Evolutionary conservation across 2,797 vertebrate species (phyloP).

Genomic region (Crenichthys baileyi): DNA sequence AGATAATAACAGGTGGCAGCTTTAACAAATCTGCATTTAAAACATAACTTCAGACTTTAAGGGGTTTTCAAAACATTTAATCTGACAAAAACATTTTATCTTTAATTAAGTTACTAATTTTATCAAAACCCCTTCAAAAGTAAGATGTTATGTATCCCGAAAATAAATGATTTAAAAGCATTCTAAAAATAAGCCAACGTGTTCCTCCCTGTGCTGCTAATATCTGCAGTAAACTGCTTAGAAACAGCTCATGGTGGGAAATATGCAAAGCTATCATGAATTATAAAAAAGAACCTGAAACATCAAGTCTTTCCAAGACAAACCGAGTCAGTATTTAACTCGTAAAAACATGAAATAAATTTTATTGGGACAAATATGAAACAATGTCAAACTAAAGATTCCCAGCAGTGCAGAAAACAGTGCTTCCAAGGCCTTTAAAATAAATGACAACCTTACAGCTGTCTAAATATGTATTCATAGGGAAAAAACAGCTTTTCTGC

Average conservation of each 20-base stretch:
- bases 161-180: background rate
- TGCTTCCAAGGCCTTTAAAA: too few relatives aligned
- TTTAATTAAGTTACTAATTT: background rate
- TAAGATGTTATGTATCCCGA: background rate
- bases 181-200: background rate
- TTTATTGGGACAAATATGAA: background rate
- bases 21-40: background rate
- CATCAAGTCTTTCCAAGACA: background rate
- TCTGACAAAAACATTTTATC: background rate
- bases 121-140: background rate
- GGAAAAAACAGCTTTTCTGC: background rate
- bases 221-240: background rate
- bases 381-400: background rate
- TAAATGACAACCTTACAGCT: background rate
- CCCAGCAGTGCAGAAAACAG: background rate
- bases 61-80: background rate
- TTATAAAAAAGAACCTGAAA: background rate
- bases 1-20: background rate
- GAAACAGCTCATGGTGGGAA: background rate
- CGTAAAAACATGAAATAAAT: background rate
- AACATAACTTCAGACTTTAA: background rate
- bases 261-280: background rate
- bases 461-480: background rate
- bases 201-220: background rate
- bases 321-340: background rate